phyloP scores from a whole-genome alignment of 2,888 invertebrate species.

The Oligia strigilis region DNA sequence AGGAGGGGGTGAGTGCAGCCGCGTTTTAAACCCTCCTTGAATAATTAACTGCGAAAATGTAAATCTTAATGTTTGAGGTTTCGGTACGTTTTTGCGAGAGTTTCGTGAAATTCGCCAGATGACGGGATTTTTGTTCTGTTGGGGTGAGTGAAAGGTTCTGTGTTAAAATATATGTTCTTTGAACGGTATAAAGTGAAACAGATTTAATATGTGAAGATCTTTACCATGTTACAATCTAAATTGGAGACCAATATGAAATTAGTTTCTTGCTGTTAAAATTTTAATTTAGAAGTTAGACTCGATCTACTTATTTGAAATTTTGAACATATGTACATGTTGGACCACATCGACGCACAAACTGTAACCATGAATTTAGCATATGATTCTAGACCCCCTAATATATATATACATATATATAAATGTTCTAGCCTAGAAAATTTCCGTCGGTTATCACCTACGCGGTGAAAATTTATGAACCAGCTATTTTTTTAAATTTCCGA shows the following conservation, averaged over 20 bases:
- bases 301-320: not conserved
- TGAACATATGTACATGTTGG: too few species aligned
- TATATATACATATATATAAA: too few species aligned
- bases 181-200: not conserved
- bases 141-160: not conserved
- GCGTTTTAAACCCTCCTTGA: conserved; percentile 71
- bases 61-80: conserved; percentile 70
- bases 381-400: too few species aligned
- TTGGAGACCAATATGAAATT: not conserved
- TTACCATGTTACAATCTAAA: not conserved
- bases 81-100: conserved; percentile 58
- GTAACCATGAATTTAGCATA: too few species aligned
- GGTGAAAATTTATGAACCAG: too few species aligned
- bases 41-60: conserved; percentile 74
- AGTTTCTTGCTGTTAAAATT: not conserved
- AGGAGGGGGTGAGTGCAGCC: conserved; percentile 68
- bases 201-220: not conserved
- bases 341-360: too few species aligned
- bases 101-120: conserved; percentile 43
- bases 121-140: conserved; percentile 20
- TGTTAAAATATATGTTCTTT: conserved; percentile 14
- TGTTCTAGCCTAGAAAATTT: too few species aligned
- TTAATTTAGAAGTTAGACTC: not conserved
- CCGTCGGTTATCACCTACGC: too few species aligned
- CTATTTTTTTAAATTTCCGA: too few species aligned